Base-by-base conservation (phyloP, 2,888 invertebrate species). In the Clunio marinus region DNA sequence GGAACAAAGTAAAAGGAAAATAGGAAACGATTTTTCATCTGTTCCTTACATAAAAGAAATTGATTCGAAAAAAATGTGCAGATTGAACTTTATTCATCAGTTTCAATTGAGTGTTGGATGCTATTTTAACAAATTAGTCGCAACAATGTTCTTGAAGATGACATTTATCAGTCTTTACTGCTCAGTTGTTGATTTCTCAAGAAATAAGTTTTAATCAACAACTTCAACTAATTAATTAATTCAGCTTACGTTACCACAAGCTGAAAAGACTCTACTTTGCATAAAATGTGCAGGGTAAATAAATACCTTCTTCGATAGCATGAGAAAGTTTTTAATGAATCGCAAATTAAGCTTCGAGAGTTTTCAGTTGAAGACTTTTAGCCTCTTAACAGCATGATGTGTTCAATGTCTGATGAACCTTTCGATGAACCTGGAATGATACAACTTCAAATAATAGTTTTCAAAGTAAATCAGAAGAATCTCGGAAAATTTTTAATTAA, bases 261-360 rank as follows among this genome's bases (percentile, higher is more conserved):
- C 4, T 20, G 51, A 17, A 41, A 10, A 5, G 41, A n/a, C 51
- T 22, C 20, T 20, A 51, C 22, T 51, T 51, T 41, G 7, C 20
- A 8, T 22, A 3, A 51, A 51, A 51, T 51, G n/a, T 4, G 15
- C 17, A 22, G 2, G 8, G 51, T 22, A 20, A 51, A 20, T 45
- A 20, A 17, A 15, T 51, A 10, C 15, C 10, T 5, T 15, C 2
- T 10, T 32, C 32, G 32, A 2, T 51, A 3, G 20, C n/a, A 51
- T 22, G 51, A 51, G 17, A 51, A 51, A 57, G 57, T 57, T 57
- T 24, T 57, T 57, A 57, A 57, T 57, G 25, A 57, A 57, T 57
- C 20, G 7, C 22, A 51, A 51, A 51, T 41, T 22, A 51, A 51
- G 51, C 51, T 51, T 13, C 51, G 41, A 41, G 10, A 51, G 17